These are phyloP conservation scores for Henricia sp. DNA, from an alignment of 53 echinoderm and acorn worm genomes.

Conservation along the genomic window DNA sequence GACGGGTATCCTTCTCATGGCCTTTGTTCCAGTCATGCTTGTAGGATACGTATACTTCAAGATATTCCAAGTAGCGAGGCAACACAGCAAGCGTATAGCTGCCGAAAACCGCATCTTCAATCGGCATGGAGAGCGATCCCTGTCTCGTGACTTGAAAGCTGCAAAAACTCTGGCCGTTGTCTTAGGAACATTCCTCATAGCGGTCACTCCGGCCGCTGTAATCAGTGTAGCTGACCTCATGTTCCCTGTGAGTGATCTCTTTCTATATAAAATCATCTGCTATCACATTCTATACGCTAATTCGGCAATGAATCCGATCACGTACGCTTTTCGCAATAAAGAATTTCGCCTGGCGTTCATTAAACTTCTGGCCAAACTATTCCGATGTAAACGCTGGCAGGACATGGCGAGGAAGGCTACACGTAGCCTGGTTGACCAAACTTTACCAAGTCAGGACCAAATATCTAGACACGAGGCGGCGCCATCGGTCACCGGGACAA, in stretches of 20 bases:
- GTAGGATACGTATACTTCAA: conserved; percentile 11
- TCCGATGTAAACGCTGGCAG: conserved; percentile 24
- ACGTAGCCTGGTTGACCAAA: not conserved
- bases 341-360: conserved; percentile 69
- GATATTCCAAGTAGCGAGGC: conserved; percentile 25
- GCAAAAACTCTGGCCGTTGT: conserved; percentile 71
- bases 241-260: conserved; percentile 63
- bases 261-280: conserved; percentile 61
- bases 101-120: not conserved
- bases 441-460: too few species aligned
- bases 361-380: conserved; percentile 4
- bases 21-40: not conserved
- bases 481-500: too few species aligned
- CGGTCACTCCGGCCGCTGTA: conserved; percentile 65
- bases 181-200: conserved; percentile 65
- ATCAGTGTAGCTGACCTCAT: conserved; percentile 66
- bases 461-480: too few species aligned
- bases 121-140: not conserved
- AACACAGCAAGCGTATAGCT: conserved; percentile 13
- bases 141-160: conserved; percentile 68
- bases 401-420: not conserved
- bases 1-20: not conserved
- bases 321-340: conserved; percentile 67
- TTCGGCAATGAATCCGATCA: conserved; percentile 71
- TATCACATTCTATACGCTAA: conserved; percentile 73